Evolutionary conservation across 2,888 invertebrate genomes (phyloP).

Genomic region (Melangyna quadrimaculata): DNA sequence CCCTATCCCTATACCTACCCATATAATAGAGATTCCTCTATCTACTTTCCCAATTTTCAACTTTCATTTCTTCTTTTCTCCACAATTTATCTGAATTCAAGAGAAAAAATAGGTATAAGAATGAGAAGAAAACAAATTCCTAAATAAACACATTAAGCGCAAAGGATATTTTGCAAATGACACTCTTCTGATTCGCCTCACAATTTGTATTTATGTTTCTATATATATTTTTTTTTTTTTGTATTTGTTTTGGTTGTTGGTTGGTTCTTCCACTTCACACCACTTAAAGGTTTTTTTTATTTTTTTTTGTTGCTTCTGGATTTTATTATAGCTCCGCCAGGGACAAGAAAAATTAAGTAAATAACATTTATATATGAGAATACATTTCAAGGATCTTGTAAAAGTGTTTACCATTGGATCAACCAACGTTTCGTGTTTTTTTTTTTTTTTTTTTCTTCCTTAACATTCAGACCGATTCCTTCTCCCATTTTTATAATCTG

Average conservation of each 20-base stretch:
- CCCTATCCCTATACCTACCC: background rate
- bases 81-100: slow-evolving; percentile 37
- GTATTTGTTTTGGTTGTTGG: background rate
- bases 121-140: slow-evolving; percentile 28
- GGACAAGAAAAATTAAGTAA: slow-evolving; percentile 64
- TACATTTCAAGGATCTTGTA: slow-evolving; percentile 61
- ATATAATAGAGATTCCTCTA: background rate
- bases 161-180: slow-evolving; percentile 69
- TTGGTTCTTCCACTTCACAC: slow-evolving; percentile 21
- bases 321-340: slow-evolving; percentile 27
- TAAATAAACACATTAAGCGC: slow-evolving; percentile 69
- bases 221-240: background rate
- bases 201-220: slow-evolving; percentile 15
- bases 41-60: slow-evolving; percentile 14
- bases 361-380: slow-evolving; percentile 70
- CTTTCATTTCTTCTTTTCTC: background rate
- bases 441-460: background rate
- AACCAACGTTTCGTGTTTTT: background rate
- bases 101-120: background rate
- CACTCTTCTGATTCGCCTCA: slow-evolving; percentile 55
- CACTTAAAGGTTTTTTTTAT: slow-evolving; percentile 15
- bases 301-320: slow-evolving; percentile 7
- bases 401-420: slow-evolving; percentile 63
- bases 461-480: background rate
- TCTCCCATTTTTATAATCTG: background rate